Evolutionary conservation across 2,113 vertebrate species (phyloP).

Genomic region (Mirza zaza): DNA sequence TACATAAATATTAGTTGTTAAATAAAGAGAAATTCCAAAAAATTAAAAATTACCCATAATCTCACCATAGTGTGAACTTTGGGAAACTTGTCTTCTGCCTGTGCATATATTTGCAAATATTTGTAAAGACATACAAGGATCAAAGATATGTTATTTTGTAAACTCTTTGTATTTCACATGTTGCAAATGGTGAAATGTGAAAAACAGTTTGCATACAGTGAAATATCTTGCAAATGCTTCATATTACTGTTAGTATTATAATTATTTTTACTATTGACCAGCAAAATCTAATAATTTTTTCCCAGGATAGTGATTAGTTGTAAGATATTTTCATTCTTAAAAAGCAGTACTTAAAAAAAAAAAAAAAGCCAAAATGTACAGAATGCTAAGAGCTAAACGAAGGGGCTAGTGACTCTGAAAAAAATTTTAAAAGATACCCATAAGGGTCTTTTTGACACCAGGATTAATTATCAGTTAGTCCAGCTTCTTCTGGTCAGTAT

Average conservation of each 20-base stretch:
- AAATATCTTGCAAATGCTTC: neutral
- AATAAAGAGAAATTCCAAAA: neutral
- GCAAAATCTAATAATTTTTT: slow-evolving; percentile 40
- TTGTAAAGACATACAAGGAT: neutral
- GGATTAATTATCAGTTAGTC: neutral
- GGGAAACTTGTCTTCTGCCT: neutral
- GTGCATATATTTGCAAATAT: neutral
- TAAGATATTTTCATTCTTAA: slow-evolving; percentile 6
- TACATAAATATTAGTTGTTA: neutral
- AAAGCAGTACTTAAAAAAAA: slow-evolving; percentile 21
- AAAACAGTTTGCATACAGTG: neutral
- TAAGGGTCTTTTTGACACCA: neutral
- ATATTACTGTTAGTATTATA: neutral
- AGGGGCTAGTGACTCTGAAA: neutral
- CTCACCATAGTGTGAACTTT: neutral
- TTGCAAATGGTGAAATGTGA: neutral
- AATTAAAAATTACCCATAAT: neutral
- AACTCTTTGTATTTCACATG: slow-evolving; percentile 28
- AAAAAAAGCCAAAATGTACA: slow-evolving; percentile 24
- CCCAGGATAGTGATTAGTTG: neutral
- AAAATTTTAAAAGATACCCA: neutral
- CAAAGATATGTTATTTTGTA: neutral
- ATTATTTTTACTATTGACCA: neutral
- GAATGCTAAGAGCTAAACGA: neutral
- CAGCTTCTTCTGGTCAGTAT: neutral